phyloP scores from a whole-genome alignment of 2,113 vertebrate species.

The Falcunculus frontatus region DNA sequence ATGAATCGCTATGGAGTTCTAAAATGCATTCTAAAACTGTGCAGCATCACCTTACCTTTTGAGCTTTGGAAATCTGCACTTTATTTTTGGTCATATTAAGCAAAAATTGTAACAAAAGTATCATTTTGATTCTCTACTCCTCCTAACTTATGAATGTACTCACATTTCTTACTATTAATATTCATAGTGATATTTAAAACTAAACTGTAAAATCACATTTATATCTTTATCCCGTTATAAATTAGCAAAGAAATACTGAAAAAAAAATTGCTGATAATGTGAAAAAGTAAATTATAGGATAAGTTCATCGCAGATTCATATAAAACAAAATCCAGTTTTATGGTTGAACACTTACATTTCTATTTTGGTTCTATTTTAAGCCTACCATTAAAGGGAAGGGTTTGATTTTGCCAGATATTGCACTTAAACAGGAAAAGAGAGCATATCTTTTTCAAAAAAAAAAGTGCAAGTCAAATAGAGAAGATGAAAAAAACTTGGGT shows the following conservation, averaged over 20 bases:
- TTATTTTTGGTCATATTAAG: not conserved
- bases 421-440: not conserved
- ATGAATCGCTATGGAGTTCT: not conserved
- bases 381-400: not conserved
- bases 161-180: not conserved
- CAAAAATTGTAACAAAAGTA: not conserved
- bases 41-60: not conserved
- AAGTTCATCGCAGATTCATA: not conserved
- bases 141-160: not conserved
- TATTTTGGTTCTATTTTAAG: not conserved
- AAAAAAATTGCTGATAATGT: not conserved
- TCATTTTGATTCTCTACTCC: not conserved
- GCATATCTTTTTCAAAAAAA: not conserved
- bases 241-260: not conserved
- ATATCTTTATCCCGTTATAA: not conserved
- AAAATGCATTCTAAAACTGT: accelerated
- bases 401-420: not conserved
- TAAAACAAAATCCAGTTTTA: not conserved
- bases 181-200: not conserved
- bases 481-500: not conserved
- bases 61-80: not conserved
- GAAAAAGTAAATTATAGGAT: not conserved
- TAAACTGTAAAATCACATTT: not conserved
- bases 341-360: not conserved
- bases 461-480: not conserved